Evolutionary conservation across 2,888 invertebrate species (phyloP).

Genomic region (Synanthedon andrenaeformis): DNA sequence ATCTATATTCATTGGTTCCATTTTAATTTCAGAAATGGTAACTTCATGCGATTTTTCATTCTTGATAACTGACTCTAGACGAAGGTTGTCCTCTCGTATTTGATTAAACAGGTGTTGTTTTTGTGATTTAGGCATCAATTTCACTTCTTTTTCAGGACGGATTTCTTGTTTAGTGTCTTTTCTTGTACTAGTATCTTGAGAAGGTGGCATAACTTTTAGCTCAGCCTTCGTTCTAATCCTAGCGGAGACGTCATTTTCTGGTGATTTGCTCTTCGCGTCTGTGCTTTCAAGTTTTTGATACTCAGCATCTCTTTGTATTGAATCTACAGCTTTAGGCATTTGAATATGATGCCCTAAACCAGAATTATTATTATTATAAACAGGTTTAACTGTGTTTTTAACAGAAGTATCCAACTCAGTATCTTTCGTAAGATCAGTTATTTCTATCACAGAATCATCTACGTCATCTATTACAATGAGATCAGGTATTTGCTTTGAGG

Average conservation of each 20-base stretch:
- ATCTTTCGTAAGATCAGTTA: slow-evolving; percentile 56
- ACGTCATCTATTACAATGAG: slow-evolving; percentile 63
- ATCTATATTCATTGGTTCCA: slow-evolving; percentile 76
- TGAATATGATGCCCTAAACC: slow-evolving; percentile 66
- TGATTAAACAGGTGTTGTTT: slow-evolving; percentile 60
- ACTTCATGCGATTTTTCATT: slow-evolving; percentile 69
- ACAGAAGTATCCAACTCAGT: slow-evolving; percentile 26
- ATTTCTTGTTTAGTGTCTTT: slow-evolving; percentile 21
- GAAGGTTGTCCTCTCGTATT: slow-evolving; percentile 54
- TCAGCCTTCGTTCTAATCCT: slow-evolving; percentile 90
- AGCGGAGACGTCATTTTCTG: slow-evolving; percentile 72
- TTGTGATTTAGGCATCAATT: slow-evolving; percentile 52
- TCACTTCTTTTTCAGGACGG: slow-evolving; percentile 26
- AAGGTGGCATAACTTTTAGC: slow-evolving; percentile 74
- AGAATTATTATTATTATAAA: slow-evolving; percentile 20
- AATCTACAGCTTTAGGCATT: slow-evolving; percentile 77
- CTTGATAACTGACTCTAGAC: slow-evolving; percentile 70
- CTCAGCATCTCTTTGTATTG: slow-evolving; percentile 67
- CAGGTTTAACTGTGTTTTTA: slow-evolving; percentile 22
- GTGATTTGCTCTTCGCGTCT: slow-evolving; percentile 45
- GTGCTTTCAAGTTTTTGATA: slow-evolving; percentile 35
- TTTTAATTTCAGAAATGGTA: slow-evolving; percentile 71
- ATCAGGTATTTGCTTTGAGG: slow-evolving; percentile 54
- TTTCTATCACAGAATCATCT: slow-evolving; percentile 62
- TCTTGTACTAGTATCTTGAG: slow-evolving; percentile 37